Conservation (phyloP, 2,888 invertebrate genomes). For the Cryptosula pallasiana region DNA sequence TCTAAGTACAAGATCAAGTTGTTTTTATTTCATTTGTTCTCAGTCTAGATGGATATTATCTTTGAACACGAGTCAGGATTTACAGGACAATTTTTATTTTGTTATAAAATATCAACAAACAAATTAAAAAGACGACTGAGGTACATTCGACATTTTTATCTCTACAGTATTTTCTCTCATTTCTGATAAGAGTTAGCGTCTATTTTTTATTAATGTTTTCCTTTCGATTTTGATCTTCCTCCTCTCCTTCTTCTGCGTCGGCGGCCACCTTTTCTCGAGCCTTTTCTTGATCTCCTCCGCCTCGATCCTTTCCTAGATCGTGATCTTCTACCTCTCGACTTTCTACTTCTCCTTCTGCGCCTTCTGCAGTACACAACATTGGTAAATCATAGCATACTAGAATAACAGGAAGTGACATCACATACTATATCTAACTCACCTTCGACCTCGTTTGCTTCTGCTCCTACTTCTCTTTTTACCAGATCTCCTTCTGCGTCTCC, state of each 20-base stretch:
- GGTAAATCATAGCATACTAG: no score
- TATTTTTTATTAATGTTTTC: not conserved
- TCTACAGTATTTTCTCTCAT: no score
- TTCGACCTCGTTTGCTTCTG: not conserved
- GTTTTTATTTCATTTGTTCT: no score
- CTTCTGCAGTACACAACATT: not conserved
- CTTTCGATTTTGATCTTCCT: not conserved
- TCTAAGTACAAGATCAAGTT: no score
- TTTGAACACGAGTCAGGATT: no score
- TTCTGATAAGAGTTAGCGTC: no score
- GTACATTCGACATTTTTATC: no score
- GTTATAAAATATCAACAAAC: no score
- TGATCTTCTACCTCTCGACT: not conserved
- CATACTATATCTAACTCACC: not conserved
- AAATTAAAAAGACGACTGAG: no score
- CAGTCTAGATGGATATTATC: no score
- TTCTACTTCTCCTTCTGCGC: not conserved
- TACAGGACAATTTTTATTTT: no score
- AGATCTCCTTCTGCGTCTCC: not conserved
- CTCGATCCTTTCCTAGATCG: conserved; percentile 11
- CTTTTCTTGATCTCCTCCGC: not conserved
- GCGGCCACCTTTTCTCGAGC: not conserved
- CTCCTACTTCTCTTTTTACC: conserved; percentile 1
- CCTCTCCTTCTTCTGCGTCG: not conserved
- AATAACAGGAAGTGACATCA: not conserved